Conservation (phyloP, 2,888 invertebrate species). For the Nasonia oneida region DNA sequence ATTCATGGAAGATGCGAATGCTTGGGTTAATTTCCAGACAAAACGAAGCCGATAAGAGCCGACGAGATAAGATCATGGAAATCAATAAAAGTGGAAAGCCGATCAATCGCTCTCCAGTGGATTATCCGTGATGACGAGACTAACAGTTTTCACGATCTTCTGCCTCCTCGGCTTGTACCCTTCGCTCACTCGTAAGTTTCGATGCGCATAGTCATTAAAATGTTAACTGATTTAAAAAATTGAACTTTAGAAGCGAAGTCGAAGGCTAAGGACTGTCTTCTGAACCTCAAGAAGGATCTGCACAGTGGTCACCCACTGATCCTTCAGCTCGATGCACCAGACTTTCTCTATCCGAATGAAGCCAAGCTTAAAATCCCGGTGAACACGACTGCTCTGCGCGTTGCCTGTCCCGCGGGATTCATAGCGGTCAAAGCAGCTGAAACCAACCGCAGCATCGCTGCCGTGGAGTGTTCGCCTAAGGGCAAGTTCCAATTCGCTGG, state of each 20-base stretch:
- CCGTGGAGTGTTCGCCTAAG: conserved; percentile 4
- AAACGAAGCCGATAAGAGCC: neutral
- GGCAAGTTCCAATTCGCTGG: conserved; percentile 29
- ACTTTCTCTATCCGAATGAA: conserved; percentile 11
- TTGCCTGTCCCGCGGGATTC: neutral
- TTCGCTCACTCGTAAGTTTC: neutral
- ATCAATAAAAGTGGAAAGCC: neutral
- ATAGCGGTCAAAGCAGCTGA: neutral
- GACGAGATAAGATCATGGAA: neutral
- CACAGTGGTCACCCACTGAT: conserved; percentile 2
- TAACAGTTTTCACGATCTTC: neutral
- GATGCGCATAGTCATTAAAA: neutral
- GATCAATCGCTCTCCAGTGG: neutral
- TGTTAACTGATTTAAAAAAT: neutral
- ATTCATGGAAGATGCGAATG: neutral
- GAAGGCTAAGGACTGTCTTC: neutral
- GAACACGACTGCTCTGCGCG: neutral
- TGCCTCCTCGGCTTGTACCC: neutral
- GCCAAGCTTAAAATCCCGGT: neutral
- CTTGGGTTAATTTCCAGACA: neutral
- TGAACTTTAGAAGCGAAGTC: conserved; percentile 12
- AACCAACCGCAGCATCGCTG: neutral
- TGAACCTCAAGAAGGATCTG: conserved; percentile 4
- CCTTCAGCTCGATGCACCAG: conserved; percentile 12
- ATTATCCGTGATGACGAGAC: neutral